Evolutionary conservation across 2,797 vertebrate species (phyloP), one percentile per base, ranked within the genome.

Genomic region (Cuculus canorus): DNA sequence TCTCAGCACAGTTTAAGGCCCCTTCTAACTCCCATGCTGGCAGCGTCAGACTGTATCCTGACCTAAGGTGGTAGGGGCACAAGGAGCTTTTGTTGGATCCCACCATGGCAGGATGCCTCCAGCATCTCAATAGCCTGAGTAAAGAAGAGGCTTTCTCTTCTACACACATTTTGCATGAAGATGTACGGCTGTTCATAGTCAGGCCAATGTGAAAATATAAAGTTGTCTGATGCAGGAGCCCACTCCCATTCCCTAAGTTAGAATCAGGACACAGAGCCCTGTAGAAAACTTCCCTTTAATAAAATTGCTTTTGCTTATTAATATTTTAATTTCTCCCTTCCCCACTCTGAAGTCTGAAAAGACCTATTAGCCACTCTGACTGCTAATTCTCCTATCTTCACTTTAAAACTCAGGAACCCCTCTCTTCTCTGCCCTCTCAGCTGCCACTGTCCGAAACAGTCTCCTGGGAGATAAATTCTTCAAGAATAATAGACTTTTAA

Each of bases 401-500:
- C 37, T 7, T 53, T 57, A 43, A 83, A 89, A 50, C 28, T 56
- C 60, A 17, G 72, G 45, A 86, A 5, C 41, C 5, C 15, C 32
- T 54, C 85, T 87, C 28, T 17, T 52, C 78, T 60, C 33, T 53
- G 59, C 64, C 80, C 90, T 76, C 70, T 82, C 81, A 70, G 48
- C 76, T 81, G n/a, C 85, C 80, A 68, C 68, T 68, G 79, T 82
- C 86, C 57, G 1, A 85, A 92, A 72, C 91, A 92, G 77, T 53
- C 82, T 68, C 41, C 77, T 90, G 35, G n/a, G 47, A 53, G 57
- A 96, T 72, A 94, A 96, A 95, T 91, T 63, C 96, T 82, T 94
- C 82, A 90, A 32, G 61, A 80, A 96, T 88, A 94, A 95, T 65
- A 92, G 92, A 88, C 77, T 86, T 93, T 85, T 17, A 95, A 96